A percentile compares a stretch with the other conserved stretches of the same genome.
These are phyloP conservation scores for Pterocles burchelli DNA, from an alignment of 2,113 vertebrate genomes.

Conservation along the genomic window DNA sequence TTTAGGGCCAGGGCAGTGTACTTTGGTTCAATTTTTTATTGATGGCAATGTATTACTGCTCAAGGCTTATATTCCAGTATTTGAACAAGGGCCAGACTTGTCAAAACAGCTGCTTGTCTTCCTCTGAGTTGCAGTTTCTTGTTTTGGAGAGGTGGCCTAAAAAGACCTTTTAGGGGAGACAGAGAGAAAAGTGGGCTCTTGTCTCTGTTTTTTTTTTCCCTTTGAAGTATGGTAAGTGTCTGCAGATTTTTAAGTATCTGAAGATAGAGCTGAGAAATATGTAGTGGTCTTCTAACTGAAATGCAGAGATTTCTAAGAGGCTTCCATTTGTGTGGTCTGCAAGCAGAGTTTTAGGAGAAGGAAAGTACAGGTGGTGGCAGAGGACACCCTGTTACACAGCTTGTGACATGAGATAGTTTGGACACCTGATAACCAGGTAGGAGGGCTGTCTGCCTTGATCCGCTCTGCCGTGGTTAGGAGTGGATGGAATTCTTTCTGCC, in stretches of 20 bases:
- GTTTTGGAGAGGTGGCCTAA: not conserved
- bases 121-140: not conserved
- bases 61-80: not conserved
- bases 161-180: not conserved
- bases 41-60: constrained; percentile 1
- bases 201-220: not conserved
- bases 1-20: not conserved
- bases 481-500: not conserved
- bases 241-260: not conserved
- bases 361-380: not conserved
- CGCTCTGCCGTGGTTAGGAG: not conserved
- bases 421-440: not conserved
- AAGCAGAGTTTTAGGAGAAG: not conserved
- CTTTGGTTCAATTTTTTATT: constrained; percentile 7
- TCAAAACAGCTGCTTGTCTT: constrained; percentile 21
- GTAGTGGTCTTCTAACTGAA: not conserved
- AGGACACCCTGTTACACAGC: not conserved
- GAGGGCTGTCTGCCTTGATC: not conserved
- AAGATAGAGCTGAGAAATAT: not conserved
- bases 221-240: not conserved
- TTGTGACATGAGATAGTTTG: not conserved
- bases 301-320: not conserved
- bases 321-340: not conserved
- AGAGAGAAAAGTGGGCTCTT: not conserved
- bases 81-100: constrained; percentile 40